Evolutionary conservation across 2,113 vertebrate genomes (phyloP).

Genomic region (Larimichthys polyactis): DNA sequence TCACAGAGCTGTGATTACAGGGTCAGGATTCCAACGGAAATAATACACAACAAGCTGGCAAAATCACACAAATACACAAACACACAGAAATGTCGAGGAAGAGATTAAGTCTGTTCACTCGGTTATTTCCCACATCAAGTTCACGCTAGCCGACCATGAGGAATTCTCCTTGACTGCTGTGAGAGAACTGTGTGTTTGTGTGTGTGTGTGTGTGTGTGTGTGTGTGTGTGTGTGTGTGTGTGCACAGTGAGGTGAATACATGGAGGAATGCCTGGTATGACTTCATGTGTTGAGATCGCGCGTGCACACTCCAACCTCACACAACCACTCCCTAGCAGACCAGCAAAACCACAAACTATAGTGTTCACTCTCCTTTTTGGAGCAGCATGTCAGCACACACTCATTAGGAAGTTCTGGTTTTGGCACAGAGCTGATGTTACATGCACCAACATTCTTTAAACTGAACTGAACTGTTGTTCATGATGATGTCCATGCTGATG

Average conservation of each 20-base stretch:
- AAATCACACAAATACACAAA: constrained; percentile 21
- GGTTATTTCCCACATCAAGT: constrained; percentile 52
- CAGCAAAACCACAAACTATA: constrained; percentile 60
- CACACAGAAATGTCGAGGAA: constrained; percentile 9
- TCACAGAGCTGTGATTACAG: constrained; percentile 62
- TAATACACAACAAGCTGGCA: constrained; percentile 16
- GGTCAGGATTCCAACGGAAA: constrained; percentile 22
- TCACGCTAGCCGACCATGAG: constrained; percentile 58
- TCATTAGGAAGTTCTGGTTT: constrained; percentile 50
- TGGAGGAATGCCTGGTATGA: constrained; percentile 76
- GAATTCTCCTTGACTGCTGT: constrained; percentile 59
- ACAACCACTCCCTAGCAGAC: constrained; percentile 65
- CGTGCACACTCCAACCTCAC: constrained; percentile 13
- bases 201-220: too few species aligned
- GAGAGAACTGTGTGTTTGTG: constrained; percentile 23
- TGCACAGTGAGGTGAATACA: constrained; percentile 43
- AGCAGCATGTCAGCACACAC: constrained; percentile 30
- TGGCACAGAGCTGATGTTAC: not conserved
- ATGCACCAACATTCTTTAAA: not conserved
- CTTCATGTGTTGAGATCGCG: constrained; percentile 61
- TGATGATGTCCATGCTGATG: not conserved
- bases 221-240: constrained; percentile 20
- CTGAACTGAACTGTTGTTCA: not conserved
- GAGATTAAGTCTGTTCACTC: constrained; percentile 23
- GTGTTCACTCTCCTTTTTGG: constrained; percentile 13